Conservation (phyloP, 2,797 vertebrate genomes). For the Chiloscyllium punctatum region DNA sequence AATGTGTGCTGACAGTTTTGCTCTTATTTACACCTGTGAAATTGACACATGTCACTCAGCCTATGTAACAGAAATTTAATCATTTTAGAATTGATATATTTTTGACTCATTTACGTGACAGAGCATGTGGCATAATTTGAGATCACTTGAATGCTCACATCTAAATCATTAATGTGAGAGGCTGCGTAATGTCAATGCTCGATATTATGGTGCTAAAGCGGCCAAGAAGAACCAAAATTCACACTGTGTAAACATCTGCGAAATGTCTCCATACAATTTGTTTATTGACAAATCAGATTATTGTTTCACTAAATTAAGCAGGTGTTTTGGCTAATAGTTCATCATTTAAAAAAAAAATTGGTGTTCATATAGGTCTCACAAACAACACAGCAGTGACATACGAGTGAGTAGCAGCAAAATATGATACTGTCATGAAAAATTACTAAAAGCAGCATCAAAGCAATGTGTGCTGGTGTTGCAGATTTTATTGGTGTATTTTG, state of each 20-base stretch:
- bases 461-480: too few relatives aligned
- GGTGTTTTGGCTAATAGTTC: background rate
- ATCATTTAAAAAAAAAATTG: background rate
- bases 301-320: background rate
- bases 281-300: background rate
- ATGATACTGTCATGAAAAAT: background rate
- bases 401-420: background rate
- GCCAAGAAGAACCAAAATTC: background rate
- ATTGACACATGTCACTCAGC: background rate
- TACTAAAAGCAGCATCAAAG: too few relatives aligned
- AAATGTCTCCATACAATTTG: background rate
- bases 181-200: background rate
- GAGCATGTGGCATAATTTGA: background rate
- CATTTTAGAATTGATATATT: background rate
- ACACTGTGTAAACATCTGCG: background rate
- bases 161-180: background rate
- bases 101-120: background rate
- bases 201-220: background rate
- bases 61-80: background rate
- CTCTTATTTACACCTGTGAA: background rate
- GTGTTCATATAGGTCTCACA: background rate
- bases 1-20: background rate
- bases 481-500: too few relatives aligned
- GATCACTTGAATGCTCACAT: background rate
- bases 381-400: background rate